Evolutionary conservation across 2,888 invertebrate species (phyloP).

Genomic region (Leptodirus hochenwartii): DNA sequence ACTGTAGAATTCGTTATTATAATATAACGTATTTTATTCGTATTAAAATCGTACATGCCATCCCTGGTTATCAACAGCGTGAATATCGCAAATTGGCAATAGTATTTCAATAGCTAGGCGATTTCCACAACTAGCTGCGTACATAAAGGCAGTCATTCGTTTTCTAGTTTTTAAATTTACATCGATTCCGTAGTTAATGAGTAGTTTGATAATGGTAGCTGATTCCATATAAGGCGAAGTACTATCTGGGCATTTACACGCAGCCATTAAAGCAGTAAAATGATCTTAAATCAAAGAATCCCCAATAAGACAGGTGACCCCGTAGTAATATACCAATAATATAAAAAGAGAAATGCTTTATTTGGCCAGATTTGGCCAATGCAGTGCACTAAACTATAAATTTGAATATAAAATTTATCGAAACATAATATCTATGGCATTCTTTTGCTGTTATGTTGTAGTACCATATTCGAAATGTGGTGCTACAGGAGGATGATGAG

Average conservation of each 20-base stretch:
- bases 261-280: constrained; percentile 42
- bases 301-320: too few species aligned
- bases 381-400: too few species aligned
- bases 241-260: constrained; percentile 37
- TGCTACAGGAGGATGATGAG: too few species aligned
- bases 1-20: background rate
- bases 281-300: constrained; percentile 31
- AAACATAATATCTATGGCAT: too few species aligned
- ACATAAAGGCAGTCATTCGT: constrained; percentile 44
- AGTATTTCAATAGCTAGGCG: constrained; percentile 32
- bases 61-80: constrained; percentile 38
- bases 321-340: too few species aligned
- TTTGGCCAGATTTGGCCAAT: too few species aligned
- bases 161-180: constrained; percentile 36
- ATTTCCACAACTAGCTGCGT: constrained; percentile 36
- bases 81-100: constrained; percentile 33
- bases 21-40: too few species aligned
- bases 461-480: too few species aligned
- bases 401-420: too few species aligned
- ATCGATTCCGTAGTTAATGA: constrained; percentile 34
- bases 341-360: too few species aligned
- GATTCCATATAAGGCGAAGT: constrained; percentile 30
- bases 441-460: too few species aligned
- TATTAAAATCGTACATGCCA: constrained; percentile 46
- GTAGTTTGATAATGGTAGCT: constrained; percentile 19